A percentile compares a stretch with the other conserved stretches of the same genome.
phyloP scores from a whole-genome alignment of 2,113 vertebrate species.

The Apus apus region DNA sequence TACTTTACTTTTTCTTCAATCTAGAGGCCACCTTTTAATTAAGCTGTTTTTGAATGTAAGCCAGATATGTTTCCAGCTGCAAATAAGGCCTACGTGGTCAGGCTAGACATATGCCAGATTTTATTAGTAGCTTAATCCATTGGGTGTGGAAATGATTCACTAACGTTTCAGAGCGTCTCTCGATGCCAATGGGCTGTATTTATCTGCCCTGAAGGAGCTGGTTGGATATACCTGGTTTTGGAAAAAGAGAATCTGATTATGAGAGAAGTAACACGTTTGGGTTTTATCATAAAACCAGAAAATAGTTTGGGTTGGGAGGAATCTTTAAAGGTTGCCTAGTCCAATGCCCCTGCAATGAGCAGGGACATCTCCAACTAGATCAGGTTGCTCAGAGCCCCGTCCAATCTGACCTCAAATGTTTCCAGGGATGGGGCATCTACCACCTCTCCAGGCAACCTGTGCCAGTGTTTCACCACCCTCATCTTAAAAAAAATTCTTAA shows the following conservation, averaged over 20 bases:
- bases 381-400: neutral
- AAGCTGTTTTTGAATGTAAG: neutral
- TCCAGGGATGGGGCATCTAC: neutral
- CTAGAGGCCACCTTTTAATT: neutral
- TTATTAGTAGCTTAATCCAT: neutral
- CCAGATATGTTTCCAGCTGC: neutral
- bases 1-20: neutral
- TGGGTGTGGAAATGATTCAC: constrained; percentile 11
- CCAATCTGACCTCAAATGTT: neutral
- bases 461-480: neutral
- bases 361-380: neutral
- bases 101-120: neutral
- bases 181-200: neutral
- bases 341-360: too few relatives aligned
- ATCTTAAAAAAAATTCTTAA: neutral
- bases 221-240: neutral
- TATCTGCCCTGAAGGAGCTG: neutral
- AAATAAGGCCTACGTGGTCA: neutral
- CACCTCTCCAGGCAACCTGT: neutral
- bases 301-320: neutral
- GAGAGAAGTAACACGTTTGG: neutral
- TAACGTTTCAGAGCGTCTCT: constrained; percentile 1
- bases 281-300: neutral
- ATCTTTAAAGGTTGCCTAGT: neutral
- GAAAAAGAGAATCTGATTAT: neutral